phyloP scores from a whole-genome alignment of 2,113 vertebrate genomes.

The Connochaetes taurinus region DNA sequence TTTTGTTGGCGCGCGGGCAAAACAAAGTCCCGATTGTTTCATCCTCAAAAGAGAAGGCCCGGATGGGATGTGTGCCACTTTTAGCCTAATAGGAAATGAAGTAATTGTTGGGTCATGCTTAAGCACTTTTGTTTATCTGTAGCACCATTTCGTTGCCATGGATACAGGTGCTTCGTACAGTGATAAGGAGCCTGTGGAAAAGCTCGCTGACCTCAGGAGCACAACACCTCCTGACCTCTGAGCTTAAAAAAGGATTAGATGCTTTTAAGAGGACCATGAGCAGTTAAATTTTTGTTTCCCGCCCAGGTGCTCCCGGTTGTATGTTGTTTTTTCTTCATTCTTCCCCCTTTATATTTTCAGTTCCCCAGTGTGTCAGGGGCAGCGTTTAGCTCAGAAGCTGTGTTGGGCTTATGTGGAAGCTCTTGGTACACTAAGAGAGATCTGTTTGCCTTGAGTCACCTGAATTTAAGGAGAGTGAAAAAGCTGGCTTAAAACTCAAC shows the following conservation, averaged over 20 bases:
- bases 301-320: background rate
- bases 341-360: background rate
- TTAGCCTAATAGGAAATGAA: constrained; percentile 79
- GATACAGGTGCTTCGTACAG: background rate
- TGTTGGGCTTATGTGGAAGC: background rate
- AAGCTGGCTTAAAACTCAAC: background rate
- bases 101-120: constrained; percentile 71
- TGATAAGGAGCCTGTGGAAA: constrained; percentile 14
- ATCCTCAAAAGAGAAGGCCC: constrained; percentile 70
- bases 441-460: background rate
- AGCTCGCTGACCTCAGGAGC: background rate
- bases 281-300: background rate
- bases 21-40: constrained; percentile 74
- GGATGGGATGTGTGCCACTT: constrained; percentile 75
- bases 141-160: constrained; percentile 72
- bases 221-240: background rate
- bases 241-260: background rate
- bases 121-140: constrained; percentile 67
- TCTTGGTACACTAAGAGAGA: background rate
- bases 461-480: background rate
- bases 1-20: constrained; percentile 52
- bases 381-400: background rate
- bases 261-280: background rate
- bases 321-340: background rate
- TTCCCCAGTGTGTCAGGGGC: background rate